These are phyloP conservation scores for Arbacia lixula DNA, from an alignment of 53 echinoderm and acorn worm genomes.

Conservation along the genomic window DNA sequence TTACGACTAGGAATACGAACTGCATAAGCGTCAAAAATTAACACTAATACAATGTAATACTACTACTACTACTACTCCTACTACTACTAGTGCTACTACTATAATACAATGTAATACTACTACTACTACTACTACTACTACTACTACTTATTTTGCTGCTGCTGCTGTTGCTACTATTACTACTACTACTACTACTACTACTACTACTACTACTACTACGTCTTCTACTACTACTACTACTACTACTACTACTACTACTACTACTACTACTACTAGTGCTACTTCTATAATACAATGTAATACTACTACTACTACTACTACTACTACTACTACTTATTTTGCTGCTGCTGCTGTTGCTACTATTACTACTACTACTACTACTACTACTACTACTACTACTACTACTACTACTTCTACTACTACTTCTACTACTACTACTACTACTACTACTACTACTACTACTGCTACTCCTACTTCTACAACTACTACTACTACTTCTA, in stretches of 20 bases:
- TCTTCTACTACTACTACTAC: constrained; percentile 13
- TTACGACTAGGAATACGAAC: too few relatives aligned
- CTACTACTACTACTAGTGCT: constrained; percentile 22
- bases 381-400: constrained; percentile 13
- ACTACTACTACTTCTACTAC: constrained; percentile 38
- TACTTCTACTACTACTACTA: constrained; percentile 18
- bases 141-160: not conserved
- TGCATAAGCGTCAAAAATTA: too few relatives aligned
- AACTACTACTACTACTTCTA: not conserved
- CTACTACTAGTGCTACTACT: not conserved
- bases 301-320: not conserved
- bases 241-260: constrained; percentile 14
- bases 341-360: not conserved
- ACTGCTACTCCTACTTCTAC: not conserved
- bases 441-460: constrained; percentile 26
- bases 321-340: not conserved
- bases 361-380: not conserved
- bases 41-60: too few relatives aligned
- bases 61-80: not conserved
- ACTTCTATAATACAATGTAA: not conserved
- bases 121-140: not conserved
- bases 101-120: too few relatives aligned
- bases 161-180: not conserved
- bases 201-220: constrained; percentile 14
- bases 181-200: constrained; percentile 14